Percentiles rank a stretch among this genome's conserved stretches.
Evolutionary conservation across 2,113 vertebrate species (phyloP).

Genomic region (Rhea americana): DNA sequence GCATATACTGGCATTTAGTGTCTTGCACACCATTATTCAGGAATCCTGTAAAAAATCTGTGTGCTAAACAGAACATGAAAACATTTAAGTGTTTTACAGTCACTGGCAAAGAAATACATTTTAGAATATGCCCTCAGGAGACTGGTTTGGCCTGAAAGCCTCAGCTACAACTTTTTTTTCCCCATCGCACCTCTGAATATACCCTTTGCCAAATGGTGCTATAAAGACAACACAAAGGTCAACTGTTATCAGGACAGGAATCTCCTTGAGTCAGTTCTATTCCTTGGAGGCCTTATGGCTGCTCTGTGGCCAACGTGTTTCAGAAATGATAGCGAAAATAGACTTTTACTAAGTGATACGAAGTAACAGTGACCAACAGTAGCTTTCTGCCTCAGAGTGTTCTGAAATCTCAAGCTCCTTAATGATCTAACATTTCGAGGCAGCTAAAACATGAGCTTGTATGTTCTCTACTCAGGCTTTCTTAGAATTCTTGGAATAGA

Average conservation of each 20-base stretch:
- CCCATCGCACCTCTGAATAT: not conserved
- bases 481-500: not conserved
- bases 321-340: not conserved
- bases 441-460: not conserved
- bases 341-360: not conserved
- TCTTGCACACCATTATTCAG: not conserved
- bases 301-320: not conserved
- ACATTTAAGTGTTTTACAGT: not conserved
- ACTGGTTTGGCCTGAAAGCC: not conserved
- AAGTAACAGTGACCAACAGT: not conserved
- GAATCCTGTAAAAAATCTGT: not conserved
- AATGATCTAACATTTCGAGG: not conserved
- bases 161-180: not conserved
- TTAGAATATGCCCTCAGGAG: not conserved
- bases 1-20: not conserved
- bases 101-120: not conserved
- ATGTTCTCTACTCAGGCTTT: not conserved
- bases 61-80: not conserved
- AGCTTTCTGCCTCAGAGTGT: not conserved
- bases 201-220: not conserved
- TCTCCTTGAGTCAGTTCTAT: not conserved
- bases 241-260: not conserved
- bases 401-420: not conserved
- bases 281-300: rapidly evolving
- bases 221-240: not conserved